Base-by-base conservation (phyloP, 2,113 vertebrate genomes). In the Peromyscus maniculatus region DNA sequence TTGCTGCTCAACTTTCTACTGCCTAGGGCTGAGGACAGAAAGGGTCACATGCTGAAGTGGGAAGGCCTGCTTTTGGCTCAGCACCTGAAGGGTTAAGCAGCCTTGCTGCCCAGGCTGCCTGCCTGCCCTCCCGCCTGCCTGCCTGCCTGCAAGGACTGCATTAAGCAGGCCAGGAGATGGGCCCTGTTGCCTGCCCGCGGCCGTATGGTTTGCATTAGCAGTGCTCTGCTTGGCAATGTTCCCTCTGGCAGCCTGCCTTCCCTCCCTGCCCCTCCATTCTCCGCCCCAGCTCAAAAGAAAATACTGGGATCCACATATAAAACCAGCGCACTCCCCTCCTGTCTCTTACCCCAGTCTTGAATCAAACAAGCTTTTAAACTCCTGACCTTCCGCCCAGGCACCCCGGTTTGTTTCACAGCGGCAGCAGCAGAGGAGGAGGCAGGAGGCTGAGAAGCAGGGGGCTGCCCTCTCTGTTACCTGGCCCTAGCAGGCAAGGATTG, bases 121-220 rank as follows among this genome's bases (percentile, higher is more conserved):
- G 6, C 39, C 89, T 69, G 89, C 72, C 83, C n/a, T 28, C 67
- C 67, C 28, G 52, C 87, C 89, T 36, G 80, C 74, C 88, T 43
- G 89, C 88, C 71, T 43, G 71, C 88, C 96, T 36, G 95, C 95
- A 97, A 98, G 98, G 98, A 98, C 98, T 98, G 97, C 97, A 98
- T 98, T 97, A 98, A 98, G 98, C 97, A 66, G 91, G 98, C 96
- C 96, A 98, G 98, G 98, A 98, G 97, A 98, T 98, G 98, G 96
- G 97, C 89, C 66, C 24, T 46, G 86, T 84, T 98, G 99, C 89
- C 88, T 71, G 49, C 74, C 84, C 28, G 69, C 92, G 0, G 77
- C 94, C 98, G 99, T 99, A 98, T 99, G 99, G 99, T 99, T 99
- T 98, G 92, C 98, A 99, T 99, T 99, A 99, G 97, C 92, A 67